Conservation (phyloP, 2,888 invertebrate species). For the Papilio demoleus region DNA sequence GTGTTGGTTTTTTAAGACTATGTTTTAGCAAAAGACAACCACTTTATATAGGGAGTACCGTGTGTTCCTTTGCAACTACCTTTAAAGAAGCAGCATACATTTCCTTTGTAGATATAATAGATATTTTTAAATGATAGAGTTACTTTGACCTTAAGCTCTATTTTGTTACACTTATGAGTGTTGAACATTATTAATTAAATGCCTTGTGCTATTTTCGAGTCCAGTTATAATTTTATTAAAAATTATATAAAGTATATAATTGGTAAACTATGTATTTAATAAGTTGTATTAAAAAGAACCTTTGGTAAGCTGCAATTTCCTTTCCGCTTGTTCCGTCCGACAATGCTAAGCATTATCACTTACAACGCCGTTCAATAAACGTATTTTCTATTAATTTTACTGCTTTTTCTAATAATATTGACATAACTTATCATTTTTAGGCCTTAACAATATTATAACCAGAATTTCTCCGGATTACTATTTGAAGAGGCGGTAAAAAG, state of each 20-base stretch:
- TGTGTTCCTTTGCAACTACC: not conserved
- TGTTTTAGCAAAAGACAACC: too few species aligned
- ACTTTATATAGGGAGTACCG: not conserved
- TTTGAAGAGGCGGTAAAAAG: constrained; percentile 8
- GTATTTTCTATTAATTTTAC: constrained; percentile 3
- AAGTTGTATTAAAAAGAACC: not conserved
- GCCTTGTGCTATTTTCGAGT: not conserved
- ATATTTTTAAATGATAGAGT: too few species aligned
- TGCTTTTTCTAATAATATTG: not conserved
- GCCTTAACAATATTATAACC: not conserved
- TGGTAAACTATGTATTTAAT: not conserved
- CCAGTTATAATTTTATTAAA: not conserved
- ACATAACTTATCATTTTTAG: not conserved
- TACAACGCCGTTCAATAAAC: constrained; percentile 12
- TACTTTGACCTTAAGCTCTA: not conserved
- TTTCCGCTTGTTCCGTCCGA: constrained; percentile 22
- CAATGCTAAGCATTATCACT: constrained; percentile 13
- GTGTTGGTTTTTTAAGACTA: not conserved
- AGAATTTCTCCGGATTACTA: not conserved
- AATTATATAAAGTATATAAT: not conserved
- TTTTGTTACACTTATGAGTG: not conserved
- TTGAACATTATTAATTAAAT: not conserved
- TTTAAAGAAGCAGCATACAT: not conserved
- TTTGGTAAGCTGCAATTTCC: constrained; percentile 8
- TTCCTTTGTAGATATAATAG: not conserved